phyloP scores from a whole-genome alignment of 2,113 vertebrate species.

The Rhodinocichla rosea region DNA sequence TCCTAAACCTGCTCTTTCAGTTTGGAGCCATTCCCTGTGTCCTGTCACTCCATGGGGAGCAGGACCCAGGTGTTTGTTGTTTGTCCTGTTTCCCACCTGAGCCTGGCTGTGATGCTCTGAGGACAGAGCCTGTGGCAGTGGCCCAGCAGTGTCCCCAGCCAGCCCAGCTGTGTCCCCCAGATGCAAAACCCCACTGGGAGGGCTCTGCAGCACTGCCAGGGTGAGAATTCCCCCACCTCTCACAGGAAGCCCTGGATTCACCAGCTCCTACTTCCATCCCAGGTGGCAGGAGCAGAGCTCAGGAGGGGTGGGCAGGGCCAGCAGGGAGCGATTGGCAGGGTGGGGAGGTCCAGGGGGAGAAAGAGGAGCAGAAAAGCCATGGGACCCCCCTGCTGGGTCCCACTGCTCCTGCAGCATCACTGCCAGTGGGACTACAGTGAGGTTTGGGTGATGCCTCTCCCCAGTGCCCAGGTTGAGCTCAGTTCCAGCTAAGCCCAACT shows the following conservation, averaged over 20 bases:
- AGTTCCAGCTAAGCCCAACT: not conserved
- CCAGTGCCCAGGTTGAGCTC: not conserved
- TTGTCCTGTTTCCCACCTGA: not conserved
- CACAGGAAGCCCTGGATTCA: not conserved
- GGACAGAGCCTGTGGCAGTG: not conserved
- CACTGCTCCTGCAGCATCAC: not conserved
- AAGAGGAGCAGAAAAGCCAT: not conserved
- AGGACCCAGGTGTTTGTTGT: accelerated
- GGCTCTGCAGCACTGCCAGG: not conserved
- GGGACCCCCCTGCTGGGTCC: too few relatives aligned
- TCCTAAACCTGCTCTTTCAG: too few relatives aligned
- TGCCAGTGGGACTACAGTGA: not conserved
- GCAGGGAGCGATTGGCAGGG: not conserved
- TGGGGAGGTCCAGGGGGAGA: not conserved
- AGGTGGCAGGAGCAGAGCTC: not conserved
- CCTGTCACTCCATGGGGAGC: not conserved
- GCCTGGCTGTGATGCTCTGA: not conserved
- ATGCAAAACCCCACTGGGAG: accelerated
- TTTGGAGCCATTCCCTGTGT: not conserved
- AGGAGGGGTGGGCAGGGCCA: not conserved
- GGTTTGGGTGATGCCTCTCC: not conserved
- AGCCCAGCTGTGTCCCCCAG: not conserved
- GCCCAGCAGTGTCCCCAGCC: not conserved
- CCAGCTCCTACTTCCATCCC: not conserved
- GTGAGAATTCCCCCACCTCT: not conserved